Evolutionary conservation across 2,888 invertebrate genomes (phyloP).

Genomic region (Drosophila paramelanica): DNA sequence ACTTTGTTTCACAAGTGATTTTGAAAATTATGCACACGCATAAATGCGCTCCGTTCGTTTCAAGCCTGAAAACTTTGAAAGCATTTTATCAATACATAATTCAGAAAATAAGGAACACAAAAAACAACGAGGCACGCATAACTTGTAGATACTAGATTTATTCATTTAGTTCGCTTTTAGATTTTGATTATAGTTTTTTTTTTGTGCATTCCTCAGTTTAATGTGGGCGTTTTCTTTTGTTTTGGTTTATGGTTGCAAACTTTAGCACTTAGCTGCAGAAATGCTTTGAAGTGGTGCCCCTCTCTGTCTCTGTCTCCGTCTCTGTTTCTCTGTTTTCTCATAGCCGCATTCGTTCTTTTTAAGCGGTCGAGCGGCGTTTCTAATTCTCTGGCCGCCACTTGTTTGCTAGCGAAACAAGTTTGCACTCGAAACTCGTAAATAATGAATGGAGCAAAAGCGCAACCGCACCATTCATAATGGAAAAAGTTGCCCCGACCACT

Average conservation of each 20-base stretch:
- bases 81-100: conserved; percentile 62
- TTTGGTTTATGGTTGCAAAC: conserved; percentile 54
- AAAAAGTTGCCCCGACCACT: conserved; percentile 75
- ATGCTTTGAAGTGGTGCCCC: conserved; percentile 22
- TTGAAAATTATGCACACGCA: conserved; percentile 78
- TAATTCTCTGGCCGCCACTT: conserved; percentile 78
- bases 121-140: conserved; percentile 6
- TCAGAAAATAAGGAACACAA: conserved; percentile 10
- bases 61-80: conserved; percentile 41
- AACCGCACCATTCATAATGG: conserved; percentile 81
- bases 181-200: not conserved
- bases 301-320: too few species aligned
- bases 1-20: conserved; percentile 82
- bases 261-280: conserved; percentile 70
- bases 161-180: conserved; percentile 20
- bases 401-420: conserved; percentile 78
- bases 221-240: conserved; percentile 36
- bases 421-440: conserved; percentile 80
- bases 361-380: conserved; percentile 73
- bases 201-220: not conserved
- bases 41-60: conserved; percentile 57
- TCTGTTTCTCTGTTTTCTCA: conserved; percentile 5
- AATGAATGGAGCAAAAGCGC: conserved; percentile 78
- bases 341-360: conserved; percentile 38
- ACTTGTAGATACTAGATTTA: conserved; percentile 24